Evolutionary conservation across 2,888 invertebrate species (phyloP).

Genomic region (Galerucella nymphaeae): DNA sequence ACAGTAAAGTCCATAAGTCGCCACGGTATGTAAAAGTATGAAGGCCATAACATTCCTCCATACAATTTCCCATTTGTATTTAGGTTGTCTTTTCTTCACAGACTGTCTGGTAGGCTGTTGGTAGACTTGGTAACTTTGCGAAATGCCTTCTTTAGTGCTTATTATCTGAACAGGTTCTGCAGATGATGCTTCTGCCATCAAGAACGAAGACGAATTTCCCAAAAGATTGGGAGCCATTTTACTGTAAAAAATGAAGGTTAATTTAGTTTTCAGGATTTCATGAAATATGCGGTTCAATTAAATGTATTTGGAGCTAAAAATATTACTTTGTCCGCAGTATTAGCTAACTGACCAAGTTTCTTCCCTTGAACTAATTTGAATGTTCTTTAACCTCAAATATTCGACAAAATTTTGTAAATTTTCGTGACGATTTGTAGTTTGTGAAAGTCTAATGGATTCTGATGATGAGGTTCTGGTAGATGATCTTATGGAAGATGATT

Average conservation of each 20-base stretch:
- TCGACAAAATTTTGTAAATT: no score
- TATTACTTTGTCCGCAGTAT: no score
- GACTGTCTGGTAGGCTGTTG: slow-evolving; percentile 31
- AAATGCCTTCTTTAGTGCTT: slow-evolving; percentile 42
- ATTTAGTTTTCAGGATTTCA: neutral
- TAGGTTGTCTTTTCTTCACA: slow-evolving; percentile 15
- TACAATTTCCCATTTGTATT: slow-evolving; percentile 74
- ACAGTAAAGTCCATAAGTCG: slow-evolving; percentile 74
- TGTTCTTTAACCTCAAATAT: no score
- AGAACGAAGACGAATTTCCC: slow-evolving; percentile 69
- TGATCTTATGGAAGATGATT: no score
- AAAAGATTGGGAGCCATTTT: slow-evolving; percentile 73
- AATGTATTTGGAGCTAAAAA: no score
- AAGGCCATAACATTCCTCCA: slow-evolving; percentile 85
- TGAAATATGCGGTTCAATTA: no score
- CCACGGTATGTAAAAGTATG: slow-evolving; percentile 74
- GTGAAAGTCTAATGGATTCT: no score
- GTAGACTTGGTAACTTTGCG: slow-evolving; percentile 35
- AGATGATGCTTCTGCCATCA: slow-evolving; percentile 64
- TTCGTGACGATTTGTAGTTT: no score
- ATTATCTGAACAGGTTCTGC: slow-evolving; percentile 54
- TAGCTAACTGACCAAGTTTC: no score
- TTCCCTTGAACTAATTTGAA: no score
- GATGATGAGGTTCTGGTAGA: no score
- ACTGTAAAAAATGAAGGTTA: slow-evolving; percentile 26